Evolutionary conservation across 2,113 vertebrate species (phyloP), one percentile per base, ranked within the genome.

Genomic region (Lagopus leucura): DNA sequence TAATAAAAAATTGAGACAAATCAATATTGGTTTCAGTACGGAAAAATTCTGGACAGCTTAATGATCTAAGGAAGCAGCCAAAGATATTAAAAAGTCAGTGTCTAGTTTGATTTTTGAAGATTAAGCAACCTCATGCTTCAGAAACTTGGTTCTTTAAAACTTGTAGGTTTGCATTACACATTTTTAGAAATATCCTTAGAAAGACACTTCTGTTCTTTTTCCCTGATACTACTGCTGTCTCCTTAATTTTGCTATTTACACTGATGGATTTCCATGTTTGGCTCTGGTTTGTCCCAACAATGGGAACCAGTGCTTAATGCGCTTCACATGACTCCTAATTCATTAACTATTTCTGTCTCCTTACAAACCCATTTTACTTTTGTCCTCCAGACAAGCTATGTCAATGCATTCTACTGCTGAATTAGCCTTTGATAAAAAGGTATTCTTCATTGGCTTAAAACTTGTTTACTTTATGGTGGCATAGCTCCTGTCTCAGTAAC

Each of bases 1-100:
- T 60, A 83, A 92, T 92, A 93, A 92, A 93, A 54, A 82, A 81
- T 0, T 5, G 45, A 79, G 66, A 84, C 66, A 96, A 95, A 92
- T 94, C 92, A 77, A 93, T 93, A 92, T 2, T 20, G 32, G 75
- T 72, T 12, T 4, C 40, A 70, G 54, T 34, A 82, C 63, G 40
- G 28, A 89, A 45, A 86, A 89, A 92, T 57, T 30, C 30, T 85
- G 67, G 32, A 73, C 74, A 95, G 18, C 22, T 47, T 86, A 80
- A 45, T 81, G n/a, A 93, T 67, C 38, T 86, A 13, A 94, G 79
- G 61, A 86, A 87, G 52, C 32, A 82, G 30, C 32, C 84, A 90
- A 93, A 97, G 84, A 78, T 48, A 90, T 9, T 52, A 93, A 80
- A 64, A 85, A 90, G 45, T 61, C 24, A 72, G 38, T 57, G 54